Evolutionary conservation across 2,888 invertebrate genomes (phyloP).

Genomic region (Tiphia femorata): DNA sequence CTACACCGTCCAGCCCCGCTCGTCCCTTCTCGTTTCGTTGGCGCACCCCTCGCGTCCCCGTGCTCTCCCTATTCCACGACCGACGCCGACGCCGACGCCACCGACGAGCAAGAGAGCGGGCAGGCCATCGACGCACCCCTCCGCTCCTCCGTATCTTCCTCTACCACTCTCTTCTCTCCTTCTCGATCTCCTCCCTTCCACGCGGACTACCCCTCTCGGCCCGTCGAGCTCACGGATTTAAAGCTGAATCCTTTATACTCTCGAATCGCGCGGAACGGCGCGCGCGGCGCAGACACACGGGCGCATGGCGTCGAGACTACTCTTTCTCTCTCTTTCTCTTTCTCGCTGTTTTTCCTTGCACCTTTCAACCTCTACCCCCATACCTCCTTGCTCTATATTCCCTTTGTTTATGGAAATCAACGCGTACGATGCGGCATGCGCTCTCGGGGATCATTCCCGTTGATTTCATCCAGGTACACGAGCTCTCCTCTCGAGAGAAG

Average conservation of each 20-base stretch:
- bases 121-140: too few relatives aligned
- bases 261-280: slow-evolving; percentile 32
- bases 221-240: slow-evolving; percentile 34
- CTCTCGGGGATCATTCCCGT: too few relatives aligned
- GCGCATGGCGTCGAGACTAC: slow-evolving; percentile 27
- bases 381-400: too few relatives aligned
- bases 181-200: slow-evolving; percentile 12
- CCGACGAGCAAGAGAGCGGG: too few relatives aligned
- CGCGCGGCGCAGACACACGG: slow-evolving; percentile 29
- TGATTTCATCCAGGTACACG: too few relatives aligned
- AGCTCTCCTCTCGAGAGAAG: too few relatives aligned
- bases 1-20: not conserved
- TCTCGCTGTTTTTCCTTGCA: not conserved
- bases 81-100: too few relatives aligned
- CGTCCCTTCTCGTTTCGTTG: not conserved
- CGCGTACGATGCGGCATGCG: too few relatives aligned
- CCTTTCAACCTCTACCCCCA: not conserved
- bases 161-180: too few relatives aligned
- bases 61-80: too few relatives aligned
- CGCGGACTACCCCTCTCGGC: not conserved
- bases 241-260: slow-evolving; percentile 40
- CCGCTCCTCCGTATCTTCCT: too few relatives aligned
- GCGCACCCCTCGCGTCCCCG: not conserved
- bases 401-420: too few relatives aligned
- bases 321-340: slow-evolving; percentile 6